Conservation (phyloP, 2,797 vertebrate genomes). For the Monodelphis domestica region DNA sequence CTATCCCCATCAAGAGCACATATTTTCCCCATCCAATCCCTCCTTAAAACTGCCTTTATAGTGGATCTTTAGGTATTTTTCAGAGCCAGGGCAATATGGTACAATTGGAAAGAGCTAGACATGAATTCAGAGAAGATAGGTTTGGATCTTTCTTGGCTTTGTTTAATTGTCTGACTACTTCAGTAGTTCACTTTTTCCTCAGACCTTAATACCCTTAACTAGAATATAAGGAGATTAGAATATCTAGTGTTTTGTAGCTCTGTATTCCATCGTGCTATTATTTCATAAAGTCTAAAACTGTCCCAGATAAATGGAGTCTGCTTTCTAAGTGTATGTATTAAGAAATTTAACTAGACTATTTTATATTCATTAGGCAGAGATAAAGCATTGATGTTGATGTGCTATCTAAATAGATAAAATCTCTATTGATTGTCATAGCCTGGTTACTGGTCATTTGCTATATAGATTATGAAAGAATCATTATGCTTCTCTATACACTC, state of each 20-base stretch:
- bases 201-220: neutral
- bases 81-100: neutral
- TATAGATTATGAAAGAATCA: slow-evolving; percentile 42
- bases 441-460: slow-evolving; percentile 39
- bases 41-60: neutral
- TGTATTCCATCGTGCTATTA: neutral
- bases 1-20: neutral
- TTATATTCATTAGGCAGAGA: neutral
- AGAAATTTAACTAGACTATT: neutral
- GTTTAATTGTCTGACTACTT: neutral
- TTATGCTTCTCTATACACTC: slow-evolving; percentile 15
- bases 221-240: neutral
- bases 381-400: neutral
- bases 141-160: neutral
- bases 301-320: neutral
- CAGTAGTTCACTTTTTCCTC: neutral
- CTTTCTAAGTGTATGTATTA: neutral
- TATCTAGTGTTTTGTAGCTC: neutral
- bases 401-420: neutral
- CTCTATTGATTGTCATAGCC: neutral
- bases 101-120: neutral
- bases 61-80: neutral
- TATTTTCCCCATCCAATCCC: neutral
- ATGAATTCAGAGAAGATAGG: neutral
- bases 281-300: neutral